A percentile compares a stretch with the other conserved stretches of the same genome.
These are phyloP conservation scores for Limosa lapponica DNA, from an alignment of 2,797 vertebrate species.

Conservation along the genomic window DNA sequence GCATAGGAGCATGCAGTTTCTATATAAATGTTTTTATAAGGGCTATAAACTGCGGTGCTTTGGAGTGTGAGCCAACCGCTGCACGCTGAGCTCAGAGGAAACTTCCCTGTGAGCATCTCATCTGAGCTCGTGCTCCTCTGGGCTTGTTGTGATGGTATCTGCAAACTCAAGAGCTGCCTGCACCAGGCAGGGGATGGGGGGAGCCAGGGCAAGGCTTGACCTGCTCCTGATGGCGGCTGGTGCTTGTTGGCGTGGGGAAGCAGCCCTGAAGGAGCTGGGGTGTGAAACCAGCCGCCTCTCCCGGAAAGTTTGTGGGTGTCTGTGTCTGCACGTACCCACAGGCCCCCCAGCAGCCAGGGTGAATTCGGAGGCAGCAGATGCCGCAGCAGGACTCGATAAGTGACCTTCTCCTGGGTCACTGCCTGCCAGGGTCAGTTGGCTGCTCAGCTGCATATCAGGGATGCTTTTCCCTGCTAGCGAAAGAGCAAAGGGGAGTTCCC, in stretches of 20 bases:
- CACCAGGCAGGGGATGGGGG: neutral
- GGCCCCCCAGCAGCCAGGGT: neutral
- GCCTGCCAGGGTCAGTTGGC: constrained; percentile 55
- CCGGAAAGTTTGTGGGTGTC: neutral
- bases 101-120: neutral
- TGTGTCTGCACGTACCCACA: fast-evolving
- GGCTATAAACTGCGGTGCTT: neutral
- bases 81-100: neutral
- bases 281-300: neutral
- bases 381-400: neutral
- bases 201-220: neutral
- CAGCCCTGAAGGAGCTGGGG: neutral
- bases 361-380: neutral
- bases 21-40: constrained; percentile 69
- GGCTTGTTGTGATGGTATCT: neutral
- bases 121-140: fast-evolving
- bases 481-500: constrained; percentile 26
- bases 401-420: constrained; percentile 36
- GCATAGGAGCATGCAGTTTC: constrained; percentile 53
- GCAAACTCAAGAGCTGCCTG: neutral
- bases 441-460: constrained; percentile 25
- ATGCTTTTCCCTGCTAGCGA: constrained; percentile 36
- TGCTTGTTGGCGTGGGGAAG: fast-evolving
- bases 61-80: neutral
- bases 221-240: fast-evolving